Base-by-base conservation (phyloP, 2,113 vertebrate genomes). In the Coptodon rendalli region DNA sequence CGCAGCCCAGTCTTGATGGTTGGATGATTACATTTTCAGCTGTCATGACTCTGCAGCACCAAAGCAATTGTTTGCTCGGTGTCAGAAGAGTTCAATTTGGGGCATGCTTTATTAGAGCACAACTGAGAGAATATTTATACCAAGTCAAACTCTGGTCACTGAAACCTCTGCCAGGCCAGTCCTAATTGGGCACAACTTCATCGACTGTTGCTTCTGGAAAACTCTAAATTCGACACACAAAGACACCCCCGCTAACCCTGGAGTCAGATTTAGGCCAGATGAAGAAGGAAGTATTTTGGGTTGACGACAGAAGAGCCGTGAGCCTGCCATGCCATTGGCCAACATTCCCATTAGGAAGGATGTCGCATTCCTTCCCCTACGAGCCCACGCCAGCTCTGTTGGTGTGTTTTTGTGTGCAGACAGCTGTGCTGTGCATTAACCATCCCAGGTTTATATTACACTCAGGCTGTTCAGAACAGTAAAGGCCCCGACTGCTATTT, bases 61-160 rank as follows among this genome's bases (percentile, higher is more conserved):
- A 87, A 91, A 89, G 92, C 53, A 81, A 85, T 91, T 94, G 91
- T 94, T 85, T 79, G 80, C 89, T 84, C 45, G 6, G 50, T 89
- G 84, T 87, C 57, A 12, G 80, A 79, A 9, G 83, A 89, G 89
- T 91, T 95, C 93, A 91, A 86, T 90, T 22, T 83, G 84, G 91
- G 92, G 12, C 92, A 86, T 45, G 83, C 91, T 93, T 94, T 92
- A 93, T 90, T 93, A 31, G 11, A 68, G 86, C 83, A 85, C 83
- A 83, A 87, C 91, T 88, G 89, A 91, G 89, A 84, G 87, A 92
- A 93, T 92, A 91, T 93, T 93, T 94, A 93, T 91, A 93, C 84
- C 93, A 88, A 88, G 87, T 89, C 82, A 71, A 82, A 76, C 71
- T 87, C 80, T 93, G 86, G 84, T 81, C 80, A 79, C 56, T 36